Base-by-base conservation (phyloP, 2,797 vertebrate species). In the Dipus sagitta region DNA sequence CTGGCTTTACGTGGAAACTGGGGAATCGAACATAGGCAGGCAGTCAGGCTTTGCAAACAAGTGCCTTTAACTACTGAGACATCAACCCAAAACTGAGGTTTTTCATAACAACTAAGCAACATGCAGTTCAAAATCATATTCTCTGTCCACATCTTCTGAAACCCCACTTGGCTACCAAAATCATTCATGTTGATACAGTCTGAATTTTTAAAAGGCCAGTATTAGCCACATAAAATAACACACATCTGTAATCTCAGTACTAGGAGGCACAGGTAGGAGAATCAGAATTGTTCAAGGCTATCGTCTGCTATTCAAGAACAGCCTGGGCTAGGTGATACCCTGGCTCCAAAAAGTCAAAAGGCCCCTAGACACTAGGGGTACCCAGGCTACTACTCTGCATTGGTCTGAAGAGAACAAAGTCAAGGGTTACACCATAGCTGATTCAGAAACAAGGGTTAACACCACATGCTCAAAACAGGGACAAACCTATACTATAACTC, bases 361-460 rank as follows among this genome's bases (percentile, higher is more conserved):
- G n/a, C n/a, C n/a, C 32, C 24, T 76, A 54, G 38, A 65, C 28
- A n/a, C 64, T 9, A 2, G 26, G 76, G 34, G n/a, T n/a, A 80
- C 17, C 32, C 28, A n/a, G 32, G 62, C 65, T 85, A 34, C 26
- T 47, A 26, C 23, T 88, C 88, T 74, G 58, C 47, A 86, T 62
- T 91, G 58, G 34, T 67, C 70, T 86, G 60, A 71, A 85, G 12
- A 90, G 65, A 93, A 91, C 24, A 79, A 82, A 79, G 76, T 13
- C 5, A 42, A 72, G 93, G 76, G 72, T 71, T 52, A 91, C 72
- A 77, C 90, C 23, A 68, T 26, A 68, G 65, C 65, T 67, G 24
- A 20, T 67, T 67, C 12, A 26, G 54, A 15, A 15, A 54, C 54
- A 54, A 54, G n/a, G 42, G 9, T 89, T 17, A 54, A 12, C 28